Evolutionary conservation across 2,113 vertebrate species (phyloP), one percentile per base, ranked within the genome.

Genomic region (Scatophagus argus): DNA sequence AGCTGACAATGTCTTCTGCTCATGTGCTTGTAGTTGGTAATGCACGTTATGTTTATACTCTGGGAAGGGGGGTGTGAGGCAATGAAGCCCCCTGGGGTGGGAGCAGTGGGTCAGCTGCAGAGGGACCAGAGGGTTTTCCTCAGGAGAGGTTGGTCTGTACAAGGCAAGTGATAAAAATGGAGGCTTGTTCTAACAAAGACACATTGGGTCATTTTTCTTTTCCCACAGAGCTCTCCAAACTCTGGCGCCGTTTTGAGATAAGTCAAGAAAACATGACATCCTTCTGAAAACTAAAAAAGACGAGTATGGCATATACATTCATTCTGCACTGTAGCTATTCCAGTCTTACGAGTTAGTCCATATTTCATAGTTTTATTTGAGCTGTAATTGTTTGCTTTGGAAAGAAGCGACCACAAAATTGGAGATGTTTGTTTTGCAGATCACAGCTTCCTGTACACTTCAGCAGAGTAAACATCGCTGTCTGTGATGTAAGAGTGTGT

Each of bases 151-250:
- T 39, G 19, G 36, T 83, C 79, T 39, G 62, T 87, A 60, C 39
- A 59, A 79, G 68, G 64, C n/a, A 59, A 79, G 87, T 85, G 86
- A 90, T 92, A 91, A 93, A 93, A 92, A 86, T 70, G 80, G 81
- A 86, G 34, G 77, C 90, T 94, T 93, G 87, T 94, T 93, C 92
- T 79, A 85, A 91, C 82, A 90, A 67, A 85, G 85, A 82, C 87
- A 80, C 87, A 75, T 63, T n/a, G 74, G 87, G 91, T 91, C 86
- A 88, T 79, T 87, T 88, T 89, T 87, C 87, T 89, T 90, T 94
- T 94, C 93, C 93, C 93, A 94, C 86, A 90, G 73, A 73, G 77
- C 75, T 71, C 13, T 78, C 90, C 92, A 91, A 78, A 85, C 65
- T 71, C 84, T 32, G n/a, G 47, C 80, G 47, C 80, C 64, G 29